phyloP scores from a whole-genome alignment of 2,888 invertebrate genomes.

The Buathra laborator region DNA sequence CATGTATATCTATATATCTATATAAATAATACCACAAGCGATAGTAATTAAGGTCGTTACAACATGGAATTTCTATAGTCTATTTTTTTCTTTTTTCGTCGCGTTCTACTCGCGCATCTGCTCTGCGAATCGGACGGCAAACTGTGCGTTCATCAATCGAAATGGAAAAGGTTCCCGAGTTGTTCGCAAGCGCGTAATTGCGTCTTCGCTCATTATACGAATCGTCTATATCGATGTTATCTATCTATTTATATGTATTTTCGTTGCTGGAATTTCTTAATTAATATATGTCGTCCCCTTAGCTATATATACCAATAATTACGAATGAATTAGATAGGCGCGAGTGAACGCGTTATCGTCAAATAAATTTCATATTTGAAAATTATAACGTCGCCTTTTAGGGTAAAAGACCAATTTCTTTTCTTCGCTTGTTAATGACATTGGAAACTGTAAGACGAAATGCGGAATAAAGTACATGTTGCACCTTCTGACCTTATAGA shows the following conservation, averaged over 20 bases:
- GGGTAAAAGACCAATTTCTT: no score
- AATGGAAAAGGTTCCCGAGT: slow-evolving; percentile 28
- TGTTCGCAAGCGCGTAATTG: background rate
- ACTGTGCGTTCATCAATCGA: slow-evolving; percentile 24
- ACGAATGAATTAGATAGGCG: background rate
- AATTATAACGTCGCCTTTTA: no score
- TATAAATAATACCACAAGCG: background rate
- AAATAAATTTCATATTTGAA: background rate
- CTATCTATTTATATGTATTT: background rate
- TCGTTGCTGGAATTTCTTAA: slow-evolving; percentile 2
- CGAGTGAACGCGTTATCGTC: background rate
- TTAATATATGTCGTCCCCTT: background rate
- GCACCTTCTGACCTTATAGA: no score
- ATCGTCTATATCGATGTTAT: slow-evolving; percentile 7
- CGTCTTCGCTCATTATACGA: slow-evolving; percentile 34
- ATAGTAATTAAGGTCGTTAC: background rate
- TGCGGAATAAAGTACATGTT: no score
- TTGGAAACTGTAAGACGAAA: no score
- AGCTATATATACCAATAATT: background rate
- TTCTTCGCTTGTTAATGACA: no score
- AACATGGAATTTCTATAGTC: background rate
- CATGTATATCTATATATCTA: background rate
- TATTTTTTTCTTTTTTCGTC: slow-evolving; percentile 15
- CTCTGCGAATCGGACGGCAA: background rate
- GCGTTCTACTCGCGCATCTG: background rate